phyloP scores from a whole-genome alignment of 2,888 invertebrate species.

The Clivina fossor region DNA sequence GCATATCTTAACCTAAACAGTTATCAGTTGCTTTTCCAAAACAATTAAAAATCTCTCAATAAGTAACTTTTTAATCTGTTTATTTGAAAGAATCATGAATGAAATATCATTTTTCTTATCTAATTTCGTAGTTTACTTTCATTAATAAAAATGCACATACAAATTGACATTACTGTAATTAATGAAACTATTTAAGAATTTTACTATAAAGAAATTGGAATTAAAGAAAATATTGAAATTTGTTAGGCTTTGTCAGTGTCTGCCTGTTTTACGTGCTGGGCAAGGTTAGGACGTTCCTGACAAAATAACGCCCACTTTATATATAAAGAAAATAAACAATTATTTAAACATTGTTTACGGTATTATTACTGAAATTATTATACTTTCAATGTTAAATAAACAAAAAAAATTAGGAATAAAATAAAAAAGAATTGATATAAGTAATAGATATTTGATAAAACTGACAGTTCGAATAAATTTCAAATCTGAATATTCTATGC shows the following conservation, averaged over 20 bases:
- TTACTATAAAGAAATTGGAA: no score
- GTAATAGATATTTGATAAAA: not conserved
- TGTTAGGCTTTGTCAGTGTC: no score
- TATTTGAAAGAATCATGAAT: no score
- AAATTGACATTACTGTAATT: not conserved
- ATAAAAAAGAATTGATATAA: not conserved
- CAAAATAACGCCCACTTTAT: conserved; percentile 16
- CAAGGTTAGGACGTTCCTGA: conserved; percentile 20
- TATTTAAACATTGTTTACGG: not conserved
- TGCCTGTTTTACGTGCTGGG: no score
- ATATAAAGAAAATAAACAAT: not conserved
- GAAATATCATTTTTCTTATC: no score
- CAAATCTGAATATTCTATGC: no score
- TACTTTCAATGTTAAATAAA: not conserved
- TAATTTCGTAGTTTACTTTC: no score
- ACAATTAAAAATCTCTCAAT: no score
- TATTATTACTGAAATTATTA: not conserved
- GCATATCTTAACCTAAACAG: no score
- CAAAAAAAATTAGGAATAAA: not conserved
- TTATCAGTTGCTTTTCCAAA: no score
- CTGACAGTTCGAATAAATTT: not conserved
- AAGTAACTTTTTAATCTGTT: no score
- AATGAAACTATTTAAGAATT: not conserved
- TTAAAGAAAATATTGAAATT: no score
- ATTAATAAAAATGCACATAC: not conserved